phyloP scores from a whole-genome alignment of 2,113 vertebrate species.

The Dicrurus megarhynchus region DNA sequence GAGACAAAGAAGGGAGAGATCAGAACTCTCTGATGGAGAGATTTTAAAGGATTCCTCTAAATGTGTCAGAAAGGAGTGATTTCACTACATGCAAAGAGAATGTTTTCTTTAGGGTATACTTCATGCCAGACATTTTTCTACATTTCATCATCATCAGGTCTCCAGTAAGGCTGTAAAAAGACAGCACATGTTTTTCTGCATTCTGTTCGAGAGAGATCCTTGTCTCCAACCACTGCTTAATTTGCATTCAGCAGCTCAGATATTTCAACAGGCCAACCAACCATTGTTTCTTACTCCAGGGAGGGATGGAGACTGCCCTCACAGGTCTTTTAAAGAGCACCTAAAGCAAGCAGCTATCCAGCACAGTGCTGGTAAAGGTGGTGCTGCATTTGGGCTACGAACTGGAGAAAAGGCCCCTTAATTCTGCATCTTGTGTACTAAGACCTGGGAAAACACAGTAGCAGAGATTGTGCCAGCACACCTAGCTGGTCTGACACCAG shows the following conservation, averaged over 20 bases:
- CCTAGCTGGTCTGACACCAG: not conserved
- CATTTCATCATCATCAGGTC: not conserved
- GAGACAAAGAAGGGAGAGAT: not conserved
- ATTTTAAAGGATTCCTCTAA: not conserved
- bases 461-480: not conserved
- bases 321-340: not conserved
- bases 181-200: not conserved
- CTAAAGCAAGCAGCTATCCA: not conserved
- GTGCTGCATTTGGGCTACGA: not conserved
- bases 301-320: not conserved
- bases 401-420: not conserved
- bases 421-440: not conserved
- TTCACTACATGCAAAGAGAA: not conserved
- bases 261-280: not conserved
- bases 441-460: not conserved
- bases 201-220: not conserved
- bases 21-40: not conserved
- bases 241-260: not conserved
- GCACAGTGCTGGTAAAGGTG: not conserved
- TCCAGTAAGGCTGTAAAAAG: not conserved
- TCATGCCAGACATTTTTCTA: not conserved
- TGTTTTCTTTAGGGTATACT: not conserved
- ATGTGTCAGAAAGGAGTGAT: not conserved
- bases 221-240: not conserved
- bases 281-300: fast-evolving